Conservation (phyloP, 2,888 invertebrate species). For the Neuroscelio doddi region DNA sequence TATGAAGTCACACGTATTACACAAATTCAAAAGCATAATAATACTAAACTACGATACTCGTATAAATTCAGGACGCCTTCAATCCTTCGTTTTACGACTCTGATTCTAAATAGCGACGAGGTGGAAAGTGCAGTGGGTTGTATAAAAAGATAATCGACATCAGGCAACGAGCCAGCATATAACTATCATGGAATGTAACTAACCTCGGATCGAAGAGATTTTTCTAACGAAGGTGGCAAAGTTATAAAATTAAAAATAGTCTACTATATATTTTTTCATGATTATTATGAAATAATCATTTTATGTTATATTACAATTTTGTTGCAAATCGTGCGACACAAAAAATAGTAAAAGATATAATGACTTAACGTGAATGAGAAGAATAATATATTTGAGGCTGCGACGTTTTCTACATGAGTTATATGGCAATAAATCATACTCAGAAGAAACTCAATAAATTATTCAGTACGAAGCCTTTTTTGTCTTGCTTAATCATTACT, state of each 20-base stretch:
- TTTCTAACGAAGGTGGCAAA: slow-evolving; percentile 26
- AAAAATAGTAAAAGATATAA: too few species aligned
- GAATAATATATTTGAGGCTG: too few species aligned
- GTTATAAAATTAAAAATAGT: not conserved
- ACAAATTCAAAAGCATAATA: slow-evolving; percentile 1
- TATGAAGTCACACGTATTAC: slow-evolving; percentile 1
- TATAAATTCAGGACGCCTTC: slow-evolving; percentile 20
- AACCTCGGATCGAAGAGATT: slow-evolving; percentile 6
- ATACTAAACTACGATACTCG: slow-evolving; percentile 5
- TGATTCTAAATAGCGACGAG: slow-evolving; percentile 34
- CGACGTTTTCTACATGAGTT: too few species aligned
- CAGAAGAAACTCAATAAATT: too few species aligned
- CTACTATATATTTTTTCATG: too few species aligned
- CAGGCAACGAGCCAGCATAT: slow-evolving; percentile 30
- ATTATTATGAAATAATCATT: too few species aligned
- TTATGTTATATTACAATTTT: too few species aligned
- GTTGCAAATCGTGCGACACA: too few species aligned
- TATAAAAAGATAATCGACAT: slow-evolving; percentile 34
- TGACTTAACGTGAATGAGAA: too few species aligned
- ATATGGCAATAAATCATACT: too few species aligned
- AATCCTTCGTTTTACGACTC: slow-evolving; percentile 28
- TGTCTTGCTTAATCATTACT: too few species aligned
- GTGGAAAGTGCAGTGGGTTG: slow-evolving; percentile 34
- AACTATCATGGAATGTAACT: slow-evolving; percentile 18
- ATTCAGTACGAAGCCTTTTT: too few species aligned